Percentiles rank a stretch among this genome's conserved stretches.
Conservation (phyloP, 1,140 invertebrate species). For the Hyles vespertilio region DNA sequence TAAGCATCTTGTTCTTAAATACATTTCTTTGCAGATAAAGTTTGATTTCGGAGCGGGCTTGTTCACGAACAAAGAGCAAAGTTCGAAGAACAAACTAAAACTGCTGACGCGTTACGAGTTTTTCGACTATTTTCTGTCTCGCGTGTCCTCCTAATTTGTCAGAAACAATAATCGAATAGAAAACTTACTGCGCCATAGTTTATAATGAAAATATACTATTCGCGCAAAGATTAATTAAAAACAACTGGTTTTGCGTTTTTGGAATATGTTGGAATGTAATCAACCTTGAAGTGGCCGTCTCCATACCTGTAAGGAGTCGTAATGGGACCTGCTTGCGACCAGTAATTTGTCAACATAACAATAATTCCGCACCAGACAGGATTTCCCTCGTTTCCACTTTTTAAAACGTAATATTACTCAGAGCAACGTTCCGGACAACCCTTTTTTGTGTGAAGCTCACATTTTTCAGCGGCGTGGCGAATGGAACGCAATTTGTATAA, state of each 20-base stretch:
- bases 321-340: not conserved
- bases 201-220: not conserved
- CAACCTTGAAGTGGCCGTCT: too few relatives aligned
- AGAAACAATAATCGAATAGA: conserved; percentile 16
- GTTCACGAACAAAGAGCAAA: conserved; percentile 33
- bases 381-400: conserved; percentile 31
- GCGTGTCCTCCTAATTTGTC: conserved; percentile 24
- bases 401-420: conserved; percentile 38
- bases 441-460: conserved; percentile 41
- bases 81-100: conserved; percentile 33
- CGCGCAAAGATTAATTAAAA: too few relatives aligned
- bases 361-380: conserved; percentile 30
- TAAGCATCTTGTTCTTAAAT: conserved; percentile 19
- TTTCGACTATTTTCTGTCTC: conserved; percentile 21
- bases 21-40: conserved; percentile 30
- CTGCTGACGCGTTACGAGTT: conserved; percentile 36
- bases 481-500: conserved; percentile 55
- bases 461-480: conserved; percentile 47
- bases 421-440: conserved; percentile 31
- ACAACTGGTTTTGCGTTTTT: too few relatives aligned
- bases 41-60: conserved; percentile 22
- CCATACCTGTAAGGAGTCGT: too few relatives aligned
- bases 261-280: too few relatives aligned
- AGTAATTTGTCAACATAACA: conserved; percentile 48
- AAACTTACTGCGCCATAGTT: conserved; percentile 7